Evolutionary conservation across 2,888 invertebrate genomes (phyloP), one percentile per base, ranked within the genome.

Genomic region (Drosophila tripunctata): DNA sequence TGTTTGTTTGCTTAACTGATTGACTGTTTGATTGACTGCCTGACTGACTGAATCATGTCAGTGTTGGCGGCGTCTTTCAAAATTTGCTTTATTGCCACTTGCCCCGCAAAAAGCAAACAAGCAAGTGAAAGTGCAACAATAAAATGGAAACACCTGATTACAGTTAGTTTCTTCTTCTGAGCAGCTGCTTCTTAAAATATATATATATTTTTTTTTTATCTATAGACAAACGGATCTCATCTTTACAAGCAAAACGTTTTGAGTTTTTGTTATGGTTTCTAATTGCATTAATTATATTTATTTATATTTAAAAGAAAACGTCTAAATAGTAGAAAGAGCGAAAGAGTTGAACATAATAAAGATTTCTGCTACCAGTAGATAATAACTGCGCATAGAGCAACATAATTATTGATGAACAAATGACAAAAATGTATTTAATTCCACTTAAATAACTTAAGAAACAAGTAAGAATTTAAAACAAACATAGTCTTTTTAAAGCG

Each of bases 1-100:
- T n/a, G 55, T 45, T 15, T 43, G 75, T 67, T 56, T 80, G 80
- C 68, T 61, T 72, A 80, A 81, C 72, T 80, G 84, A 58, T 63
- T 63, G 75, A 55, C 51, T 76, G 81, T 54, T 30, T 60, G 27
- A 27, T 10, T 6, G 27, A 27, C 27, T 21, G 21, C 3, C 21
- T 27, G 80, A 72, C 58, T 72, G 84, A 81, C 72, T 77, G 84
- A 58, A 55, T 67, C 69, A 65, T 55, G 60, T 19, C 51, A 38
- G 22, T 63, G 50, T 41, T 45, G 70, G 58, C 51, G 64, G 58
- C 50, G 47, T 67, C 67, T 67, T 61, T 67, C 30, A 60, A 61
- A 61, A 36, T 33, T n/a, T 33, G 15, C 24, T 24, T 19, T 8
- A 14, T 36, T 36, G 33, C 30, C 27, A 45, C 19, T 4, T 35